phyloP scores from a whole-genome alignment of 2,888 invertebrate species.

The Ellobium chinense region DNA sequence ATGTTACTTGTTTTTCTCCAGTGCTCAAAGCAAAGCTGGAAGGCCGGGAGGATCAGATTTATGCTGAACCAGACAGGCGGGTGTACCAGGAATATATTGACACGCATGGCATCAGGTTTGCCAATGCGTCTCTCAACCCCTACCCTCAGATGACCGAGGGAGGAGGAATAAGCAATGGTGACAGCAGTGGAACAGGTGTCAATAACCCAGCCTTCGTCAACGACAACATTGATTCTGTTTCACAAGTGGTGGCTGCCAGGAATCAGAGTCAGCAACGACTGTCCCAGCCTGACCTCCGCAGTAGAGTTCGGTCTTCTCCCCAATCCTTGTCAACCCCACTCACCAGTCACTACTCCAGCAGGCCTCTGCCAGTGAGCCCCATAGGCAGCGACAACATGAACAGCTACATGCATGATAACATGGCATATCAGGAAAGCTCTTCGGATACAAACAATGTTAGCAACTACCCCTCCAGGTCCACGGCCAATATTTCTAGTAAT shows the following conservation, averaged over 20 bases:
- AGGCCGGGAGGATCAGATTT: constrained; percentile 24
- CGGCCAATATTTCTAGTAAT: neutral
- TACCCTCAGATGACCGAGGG: constrained; percentile 7
- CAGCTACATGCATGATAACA: neutral
- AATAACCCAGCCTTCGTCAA: constrained; percentile 20
- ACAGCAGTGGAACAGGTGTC: constrained; percentile 5
- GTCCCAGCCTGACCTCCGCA: neutral
- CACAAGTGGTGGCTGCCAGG: constrained; percentile 10
- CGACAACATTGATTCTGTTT: constrained; percentile 33
- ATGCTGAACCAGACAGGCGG: constrained; percentile 31
- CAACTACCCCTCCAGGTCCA: neutral
- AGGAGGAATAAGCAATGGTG: neutral
- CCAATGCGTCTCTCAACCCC: constrained; percentile 3
- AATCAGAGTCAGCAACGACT: neutral
- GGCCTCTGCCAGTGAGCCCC: constrained; percentile 29
- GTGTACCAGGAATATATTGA: constrained; percentile 31
- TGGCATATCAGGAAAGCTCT: neutral
- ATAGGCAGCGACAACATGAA: neutral
- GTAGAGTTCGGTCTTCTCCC: neutral
- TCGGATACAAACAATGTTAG: neutral
- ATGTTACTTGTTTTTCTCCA: neutral
- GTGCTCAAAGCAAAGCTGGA: constrained; percentile 8
- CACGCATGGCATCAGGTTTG: constrained; percentile 33
- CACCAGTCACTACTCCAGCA: constrained; percentile 4
- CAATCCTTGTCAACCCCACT: neutral